Base-by-base conservation (phyloP, 2,113 vertebrate genomes). In the Sterrhoptilus dennistouni region DNA sequence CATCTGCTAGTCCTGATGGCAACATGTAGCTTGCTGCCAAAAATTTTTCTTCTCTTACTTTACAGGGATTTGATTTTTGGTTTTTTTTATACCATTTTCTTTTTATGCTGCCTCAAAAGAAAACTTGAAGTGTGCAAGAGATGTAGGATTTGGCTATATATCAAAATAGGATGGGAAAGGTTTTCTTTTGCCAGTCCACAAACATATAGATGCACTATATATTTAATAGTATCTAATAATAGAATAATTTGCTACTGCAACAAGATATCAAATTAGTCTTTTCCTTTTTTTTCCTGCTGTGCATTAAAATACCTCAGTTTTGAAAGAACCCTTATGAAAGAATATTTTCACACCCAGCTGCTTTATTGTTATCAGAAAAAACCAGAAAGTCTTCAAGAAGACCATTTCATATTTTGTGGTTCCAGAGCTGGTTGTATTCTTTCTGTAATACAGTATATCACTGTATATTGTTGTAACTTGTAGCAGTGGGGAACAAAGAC, bases 1-100 rank as follows among this genome's bases (percentile, higher is more conserved):
- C 81, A 93, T 91, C 88, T 96, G 88, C 71, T 80, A 24, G 38
- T 74, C 82, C 78, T 83, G 87, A 74, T 81, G 82, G 60, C 84
- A 90, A 31, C 16, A 5, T 59, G 24, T 47, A 83, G 13, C 44
- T 93, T 61, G 12, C 79, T 94, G 84, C 87, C 94, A 90, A 61
- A 81, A 83, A 28, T 23, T 65, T 83, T 87, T 36, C 23, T 77
- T 85, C 84, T 42, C 18, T 40, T 64, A 33, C 49, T 70, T 93
- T 72, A n/a, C 29, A 57, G 53, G 86, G 16, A 81, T 84, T 36
- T 75, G 1, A 5, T 44, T 57, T 87, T 91, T 76, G 4, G 36
- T 68, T 29, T 53, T 53, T 87, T 85, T 85, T 45, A 60, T 50
- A n/a, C 11, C 8, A 13, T 75, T 92, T 89, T 63, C 5, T 53